Conservation (phyloP, 2,797 vertebrate genomes). For the Hyperoplus immaculatus region DNA sequence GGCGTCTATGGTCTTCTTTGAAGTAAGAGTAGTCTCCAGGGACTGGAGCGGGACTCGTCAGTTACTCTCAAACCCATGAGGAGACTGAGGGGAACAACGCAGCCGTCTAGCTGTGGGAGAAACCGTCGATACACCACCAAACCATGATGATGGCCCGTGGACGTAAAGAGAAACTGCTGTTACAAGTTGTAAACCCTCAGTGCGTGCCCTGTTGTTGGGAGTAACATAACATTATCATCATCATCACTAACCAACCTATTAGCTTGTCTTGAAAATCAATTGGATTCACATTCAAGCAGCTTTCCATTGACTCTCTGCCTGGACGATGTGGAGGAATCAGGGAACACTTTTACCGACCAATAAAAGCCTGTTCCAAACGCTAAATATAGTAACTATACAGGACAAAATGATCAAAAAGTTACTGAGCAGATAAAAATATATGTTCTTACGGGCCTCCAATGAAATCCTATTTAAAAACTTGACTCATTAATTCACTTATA, state of each 20-base stretch:
- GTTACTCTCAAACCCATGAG: constrained; percentile 43
- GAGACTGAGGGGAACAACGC: constrained; percentile 36
- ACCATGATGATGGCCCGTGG: constrained; percentile 63
- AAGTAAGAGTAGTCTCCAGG: constrained; percentile 78
- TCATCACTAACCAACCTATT: constrained; percentile 34
- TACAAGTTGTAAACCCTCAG: constrained; percentile 58
- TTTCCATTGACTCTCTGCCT: constrained; percentile 24
- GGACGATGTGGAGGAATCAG: constrained; percentile 28
- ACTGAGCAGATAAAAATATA: constrained; percentile 50
- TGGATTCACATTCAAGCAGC: constrained; percentile 27
- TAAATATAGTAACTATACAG: constrained; percentile 48
- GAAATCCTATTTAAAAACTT: constrained; percentile 33
- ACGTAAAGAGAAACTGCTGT: constrained; percentile 61
- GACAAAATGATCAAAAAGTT: constrained; percentile 58
- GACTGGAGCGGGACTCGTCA: constrained; percentile 70
- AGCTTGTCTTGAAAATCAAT: constrained; percentile 38
- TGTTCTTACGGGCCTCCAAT: constrained; percentile 8
- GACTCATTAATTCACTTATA: constrained; percentile 34
- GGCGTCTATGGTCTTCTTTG: constrained; percentile 79
- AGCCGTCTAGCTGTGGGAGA: constrained; percentile 55
- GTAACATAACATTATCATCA: constrained; percentile 40
- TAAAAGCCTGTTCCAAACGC: constrained; percentile 42
- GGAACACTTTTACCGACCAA: constrained; percentile 30
- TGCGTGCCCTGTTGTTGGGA: constrained; percentile 41
- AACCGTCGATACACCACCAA: constrained; percentile 65